These are phyloP conservation scores for Hepsetus odoe DNA, from an alignment of 2,113 vertebrate species.

Conservation along the genomic window DNA sequence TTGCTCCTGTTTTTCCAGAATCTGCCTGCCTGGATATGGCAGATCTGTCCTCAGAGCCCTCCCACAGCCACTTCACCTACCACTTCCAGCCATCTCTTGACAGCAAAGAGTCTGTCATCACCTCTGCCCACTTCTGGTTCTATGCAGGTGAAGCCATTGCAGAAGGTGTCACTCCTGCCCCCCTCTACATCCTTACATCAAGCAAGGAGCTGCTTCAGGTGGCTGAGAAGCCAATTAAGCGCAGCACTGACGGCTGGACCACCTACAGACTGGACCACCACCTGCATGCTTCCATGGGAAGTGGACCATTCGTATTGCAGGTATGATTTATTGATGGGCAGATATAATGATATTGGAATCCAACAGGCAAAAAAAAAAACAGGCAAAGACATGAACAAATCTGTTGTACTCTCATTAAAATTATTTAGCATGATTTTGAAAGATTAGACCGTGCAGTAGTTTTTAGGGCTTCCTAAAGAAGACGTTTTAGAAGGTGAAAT, in stretches of 20 bases:
- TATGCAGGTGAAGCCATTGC: slow-evolving; percentile 64
- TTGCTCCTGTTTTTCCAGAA: slow-evolving; percentile 60
- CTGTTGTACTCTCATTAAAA: no score
- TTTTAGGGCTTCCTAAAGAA: no score
- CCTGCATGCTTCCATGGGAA: slow-evolving; percentile 62
- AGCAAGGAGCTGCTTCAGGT: slow-evolving; percentile 56
- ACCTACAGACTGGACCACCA: slow-evolving; percentile 69
- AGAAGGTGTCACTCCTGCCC: slow-evolving; percentile 33
- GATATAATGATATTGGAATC: no score
- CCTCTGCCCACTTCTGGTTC: slow-evolving; percentile 88
- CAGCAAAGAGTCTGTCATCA: slow-evolving; percentile 70
- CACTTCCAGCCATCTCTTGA: slow-evolving; percentile 83
- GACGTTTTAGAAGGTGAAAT: no score
- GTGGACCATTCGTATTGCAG: slow-evolving; percentile 76
- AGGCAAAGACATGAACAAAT: no score
- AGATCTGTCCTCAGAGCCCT: slow-evolving; percentile 36
- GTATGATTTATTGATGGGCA: slow-evolving; percentile 1
- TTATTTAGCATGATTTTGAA: no score
- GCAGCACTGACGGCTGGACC: slow-evolving; percentile 74
- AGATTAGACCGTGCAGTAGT: no score
- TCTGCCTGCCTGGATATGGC: slow-evolving; percentile 59
- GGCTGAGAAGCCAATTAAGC: slow-evolving; percentile 38
- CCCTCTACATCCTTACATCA: slow-evolving; percentile 61
- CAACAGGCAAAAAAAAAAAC: no score
- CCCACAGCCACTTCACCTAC: slow-evolving; percentile 76